Conservation (phyloP, 2,113 vertebrate genomes). For the Calidris pugnax region DNA sequence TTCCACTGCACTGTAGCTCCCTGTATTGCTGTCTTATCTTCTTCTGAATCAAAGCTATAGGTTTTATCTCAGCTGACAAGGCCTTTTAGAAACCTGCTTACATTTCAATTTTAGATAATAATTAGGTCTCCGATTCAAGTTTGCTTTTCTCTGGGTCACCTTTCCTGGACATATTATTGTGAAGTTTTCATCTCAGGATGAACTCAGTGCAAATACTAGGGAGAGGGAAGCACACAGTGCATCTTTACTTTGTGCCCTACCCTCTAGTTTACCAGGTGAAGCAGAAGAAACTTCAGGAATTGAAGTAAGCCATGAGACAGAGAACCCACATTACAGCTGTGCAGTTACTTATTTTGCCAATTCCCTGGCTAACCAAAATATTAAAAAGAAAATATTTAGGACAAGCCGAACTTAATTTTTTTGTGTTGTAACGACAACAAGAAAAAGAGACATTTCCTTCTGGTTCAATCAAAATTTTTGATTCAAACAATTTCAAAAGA, state of each 20-base stretch:
- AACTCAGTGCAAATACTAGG: not conserved
- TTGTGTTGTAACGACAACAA: not conserved
- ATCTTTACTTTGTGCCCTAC: not conserved
- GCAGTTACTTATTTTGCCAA: not conserved
- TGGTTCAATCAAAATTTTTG: not conserved
- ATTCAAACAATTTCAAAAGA: not conserved
- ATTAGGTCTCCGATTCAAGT: not conserved
- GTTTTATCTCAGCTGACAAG: not conserved
- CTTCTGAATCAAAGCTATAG: not conserved
- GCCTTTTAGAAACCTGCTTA: not conserved
- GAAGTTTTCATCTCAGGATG: not conserved
- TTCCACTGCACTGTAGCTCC: not conserved
- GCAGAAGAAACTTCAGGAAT: not conserved
- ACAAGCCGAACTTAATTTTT: not conserved
- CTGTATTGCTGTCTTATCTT: not conserved
- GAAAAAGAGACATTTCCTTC: not conserved
- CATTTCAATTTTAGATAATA: slow-evolving; percentile 20
- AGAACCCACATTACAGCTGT: not conserved
- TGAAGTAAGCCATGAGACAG: not conserved
- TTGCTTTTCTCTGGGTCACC: not conserved
- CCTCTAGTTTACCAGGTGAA: not conserved
- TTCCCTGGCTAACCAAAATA: not conserved
- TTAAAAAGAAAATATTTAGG: not conserved
- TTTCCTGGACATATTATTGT: not conserved
- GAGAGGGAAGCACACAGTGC: not conserved